phyloP scores from a whole-genome alignment of 2,888 invertebrate species.

The Lepidonotus clava region DNA sequence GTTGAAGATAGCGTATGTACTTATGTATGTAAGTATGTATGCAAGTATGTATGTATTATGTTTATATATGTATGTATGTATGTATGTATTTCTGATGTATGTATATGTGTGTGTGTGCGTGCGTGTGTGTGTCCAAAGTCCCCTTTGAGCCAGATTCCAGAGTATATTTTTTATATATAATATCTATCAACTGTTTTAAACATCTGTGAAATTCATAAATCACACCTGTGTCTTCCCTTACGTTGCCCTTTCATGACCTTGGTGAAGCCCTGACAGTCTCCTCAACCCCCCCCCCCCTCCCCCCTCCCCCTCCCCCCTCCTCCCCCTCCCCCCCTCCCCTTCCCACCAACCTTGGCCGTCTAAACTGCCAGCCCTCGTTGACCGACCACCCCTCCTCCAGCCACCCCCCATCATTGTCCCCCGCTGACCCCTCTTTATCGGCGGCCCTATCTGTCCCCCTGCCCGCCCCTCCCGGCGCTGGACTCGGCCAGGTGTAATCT shows the following conservation, averaged over 20 bases:
- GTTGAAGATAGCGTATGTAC: background rate
- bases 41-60: background rate
- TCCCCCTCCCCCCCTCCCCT: background rate
- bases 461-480: background rate
- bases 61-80: background rate
- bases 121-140: background rate
- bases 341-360: background rate
- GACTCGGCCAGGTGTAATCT: too few relatives aligned
- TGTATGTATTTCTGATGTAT: background rate
- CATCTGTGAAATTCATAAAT: too few relatives aligned
- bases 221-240: background rate
- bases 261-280: background rate
- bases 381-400: background rate
- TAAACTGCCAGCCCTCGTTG: background rate
- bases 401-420: slow-evolving; percentile 12
- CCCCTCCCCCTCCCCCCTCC: background rate
- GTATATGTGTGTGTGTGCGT: background rate
- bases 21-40: background rate
- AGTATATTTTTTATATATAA: too few relatives aligned
- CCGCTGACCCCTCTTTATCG: slow-evolving; percentile 25
- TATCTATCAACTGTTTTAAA: too few relatives aligned
- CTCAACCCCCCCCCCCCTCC: background rate
- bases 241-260: background rate
- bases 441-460: slow-evolving; percentile 28
- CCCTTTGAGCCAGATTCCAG: too few relatives aligned